Percentiles rank a stretch among this genome's conserved stretches.
phyloP scores from a whole-genome alignment of 92 coral and sea anemone species.

The Metridium senile region DNA sequence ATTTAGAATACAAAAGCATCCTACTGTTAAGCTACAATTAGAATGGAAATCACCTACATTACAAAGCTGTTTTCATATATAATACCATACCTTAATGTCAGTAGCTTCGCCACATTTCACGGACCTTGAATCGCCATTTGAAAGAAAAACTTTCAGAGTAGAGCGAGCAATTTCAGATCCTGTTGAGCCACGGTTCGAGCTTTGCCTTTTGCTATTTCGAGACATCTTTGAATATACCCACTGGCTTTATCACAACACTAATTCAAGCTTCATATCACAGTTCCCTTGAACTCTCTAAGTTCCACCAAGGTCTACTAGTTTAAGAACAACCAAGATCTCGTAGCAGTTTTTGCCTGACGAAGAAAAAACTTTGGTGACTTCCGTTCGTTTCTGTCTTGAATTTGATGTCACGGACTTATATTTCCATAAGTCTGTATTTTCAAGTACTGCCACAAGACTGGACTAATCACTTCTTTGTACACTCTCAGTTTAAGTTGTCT shows the following conservation, averaged over 20 bases:
- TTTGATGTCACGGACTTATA: conserved; percentile 17
- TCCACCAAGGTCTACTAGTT: conserved; percentile 13
- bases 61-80: not conserved
- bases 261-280: conserved; percentile 26
- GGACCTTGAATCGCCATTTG: conserved; percentile 95
- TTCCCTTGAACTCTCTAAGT: not conserved
- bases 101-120: conserved; percentile 98
- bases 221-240: conserved; percentile 56
- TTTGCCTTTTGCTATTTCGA: conserved; percentile 76
- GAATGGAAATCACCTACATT: conserved; percentile 22
- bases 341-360: conserved; percentile 2
- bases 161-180: conserved; percentile 92
- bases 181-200: conserved; percentile 82
- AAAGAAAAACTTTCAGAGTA: conserved; percentile 88
- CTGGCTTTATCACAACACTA: conserved; percentile 7
- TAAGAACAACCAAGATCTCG: not conserved
- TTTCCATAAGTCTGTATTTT: conserved; percentile 17
- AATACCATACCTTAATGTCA: conserved; percentile 79
- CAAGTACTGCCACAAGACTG: not conserved
- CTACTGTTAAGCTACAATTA: conserved; percentile 28
- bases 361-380: conserved; percentile 30
- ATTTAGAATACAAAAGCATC: conserved; percentile 9
- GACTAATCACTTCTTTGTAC: conserved; percentile 1
- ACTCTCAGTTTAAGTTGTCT: conserved; percentile 17
- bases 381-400: conserved; percentile 38